Evolutionary conservation across 1,140 invertebrate species (phyloP).

Genomic region (Hormaphis cornu): DNA sequence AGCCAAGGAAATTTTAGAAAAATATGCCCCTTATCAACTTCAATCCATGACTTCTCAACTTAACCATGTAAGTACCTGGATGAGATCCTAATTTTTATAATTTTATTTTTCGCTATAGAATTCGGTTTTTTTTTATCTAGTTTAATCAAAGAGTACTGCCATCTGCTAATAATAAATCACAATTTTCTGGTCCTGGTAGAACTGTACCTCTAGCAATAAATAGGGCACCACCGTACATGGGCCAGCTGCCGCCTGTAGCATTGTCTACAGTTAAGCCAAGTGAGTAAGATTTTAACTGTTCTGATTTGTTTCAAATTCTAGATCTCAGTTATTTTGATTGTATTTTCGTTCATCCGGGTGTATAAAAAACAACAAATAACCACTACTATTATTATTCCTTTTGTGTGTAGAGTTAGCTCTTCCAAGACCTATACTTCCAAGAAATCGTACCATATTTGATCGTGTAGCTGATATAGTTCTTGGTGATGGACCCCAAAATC

Average conservation of each 20-base stretch:
- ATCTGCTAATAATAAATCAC: neutral
- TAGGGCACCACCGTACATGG: neutral
- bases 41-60: conserved; percentile 35
- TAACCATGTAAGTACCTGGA: conserved; percentile 24
- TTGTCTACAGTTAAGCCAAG: neutral
- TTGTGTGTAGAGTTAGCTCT: conserved; percentile 34
- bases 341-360: no score
- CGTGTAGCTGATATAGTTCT: conserved; percentile 86
- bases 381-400: no score
- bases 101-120: neutral
- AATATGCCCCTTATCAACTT: conserved; percentile 65
- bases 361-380: no score
- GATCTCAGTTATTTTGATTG: no score
- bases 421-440: conserved; percentile 49
- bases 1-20: conserved; percentile 82
- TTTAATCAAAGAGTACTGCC: conserved; percentile 7
- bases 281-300: neutral
- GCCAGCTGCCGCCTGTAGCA: neutral
- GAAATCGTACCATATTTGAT: conserved; percentile 64
- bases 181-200: neutral
- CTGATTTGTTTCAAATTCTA: neutral
- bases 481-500: conserved; percentile 87
- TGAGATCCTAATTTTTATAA: neutral
- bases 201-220: no score
- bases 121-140: conserved; percentile 1